Base-by-base conservation (phyloP, 2,888 invertebrate species). In the Apocheima hispidaria region DNA sequence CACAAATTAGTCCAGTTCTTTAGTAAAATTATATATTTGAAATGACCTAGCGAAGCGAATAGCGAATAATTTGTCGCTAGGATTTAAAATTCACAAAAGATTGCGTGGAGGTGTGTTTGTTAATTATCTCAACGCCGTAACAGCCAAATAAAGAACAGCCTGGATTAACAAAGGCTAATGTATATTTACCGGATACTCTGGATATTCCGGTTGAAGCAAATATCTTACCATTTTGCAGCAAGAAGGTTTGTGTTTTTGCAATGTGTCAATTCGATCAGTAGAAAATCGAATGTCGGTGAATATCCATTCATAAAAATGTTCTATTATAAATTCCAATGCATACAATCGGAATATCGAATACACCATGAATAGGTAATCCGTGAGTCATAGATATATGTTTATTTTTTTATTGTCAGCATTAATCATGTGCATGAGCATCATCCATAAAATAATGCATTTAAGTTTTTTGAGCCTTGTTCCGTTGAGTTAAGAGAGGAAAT, bases 391-490 rank as follows among this genome's bases (percentile, higher is more conserved):
- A 60, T 69, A 58, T 55, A 60, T 69, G 61, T 56, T 58, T 69
- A 60, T 65, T 65, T 70, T 65, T 70, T 68, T 71, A 69, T 63
- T 69, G 67, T 67, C 68, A 62, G 71, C 69, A 71, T 84, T 82
- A 86, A 79, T 87, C 84, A 86, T 81, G 74, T 69, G 69, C 86
- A 82, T 83, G 63, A 63, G 73, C 26, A 6, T 26, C 9, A 26
- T 26, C 9, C 26, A 26, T 26, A 26, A 18, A 33, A 14, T 6
- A 51, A 21, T 16, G 28, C 16, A 30, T 21, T 35, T 10, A n/a
- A 43, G 6, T 48, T 36, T 55, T n/a, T 50, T 57, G 26, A 50
- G 46, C 57, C 28, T 52, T 61, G 36, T 57, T 48, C 6, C 30
- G 2, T 26, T 2, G 28, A 5, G 4, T 10, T 50, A 41, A 50